These are phyloP conservation scores for Brachyhypopomus occidentalis DNA, from an alignment of 2,113 vertebrate species.

Conservation along the genomic window DNA sequence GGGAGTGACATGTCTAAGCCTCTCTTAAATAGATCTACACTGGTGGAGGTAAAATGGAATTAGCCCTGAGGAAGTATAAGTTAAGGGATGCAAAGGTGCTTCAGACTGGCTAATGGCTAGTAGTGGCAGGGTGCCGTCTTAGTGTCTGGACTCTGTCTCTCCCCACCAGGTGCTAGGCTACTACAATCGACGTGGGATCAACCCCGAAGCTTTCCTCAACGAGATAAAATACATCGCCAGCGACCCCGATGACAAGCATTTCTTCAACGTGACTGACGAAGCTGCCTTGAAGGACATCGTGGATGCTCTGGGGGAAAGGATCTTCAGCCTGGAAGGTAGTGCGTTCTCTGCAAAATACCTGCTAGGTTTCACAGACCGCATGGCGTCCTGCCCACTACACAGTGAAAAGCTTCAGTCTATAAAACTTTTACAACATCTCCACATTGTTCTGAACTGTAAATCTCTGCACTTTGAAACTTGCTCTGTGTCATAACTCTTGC, in stretches of 20 bases:
- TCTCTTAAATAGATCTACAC: constrained; percentile 8
- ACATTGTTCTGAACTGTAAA: constrained; percentile 33
- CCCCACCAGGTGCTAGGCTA: constrained; percentile 87
- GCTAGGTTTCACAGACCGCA: constrained; percentile 8
- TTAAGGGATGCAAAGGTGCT: constrained; percentile 14
- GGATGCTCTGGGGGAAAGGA: constrained; percentile 90
- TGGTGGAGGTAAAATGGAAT: constrained; percentile 5
- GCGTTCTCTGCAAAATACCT: background rate
- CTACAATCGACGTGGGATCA: constrained; percentile 93
- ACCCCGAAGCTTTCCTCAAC: constrained; percentile 88
- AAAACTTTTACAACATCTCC: constrained; percentile 38
- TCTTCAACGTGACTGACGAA: constrained; percentile 95
- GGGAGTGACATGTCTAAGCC: background rate
- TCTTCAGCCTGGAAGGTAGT: constrained; percentile 93
- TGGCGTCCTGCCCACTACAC: constrained; percentile 34
- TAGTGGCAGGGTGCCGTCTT: background rate
- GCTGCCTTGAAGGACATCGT: constrained; percentile 94
- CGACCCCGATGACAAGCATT: constrained; percentile 88
- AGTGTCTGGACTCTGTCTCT: background rate
- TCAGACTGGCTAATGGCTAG: background rate
- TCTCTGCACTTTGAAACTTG: constrained; percentile 45
- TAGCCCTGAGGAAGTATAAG: background rate
- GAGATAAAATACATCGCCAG: constrained; percentile 97
- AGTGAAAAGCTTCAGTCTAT: constrained; percentile 33
- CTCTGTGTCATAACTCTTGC: constrained; percentile 29